These are phyloP conservation scores for Riparia riparia DNA, from an alignment of 2,113 vertebrate species.

Conservation along the genomic window DNA sequence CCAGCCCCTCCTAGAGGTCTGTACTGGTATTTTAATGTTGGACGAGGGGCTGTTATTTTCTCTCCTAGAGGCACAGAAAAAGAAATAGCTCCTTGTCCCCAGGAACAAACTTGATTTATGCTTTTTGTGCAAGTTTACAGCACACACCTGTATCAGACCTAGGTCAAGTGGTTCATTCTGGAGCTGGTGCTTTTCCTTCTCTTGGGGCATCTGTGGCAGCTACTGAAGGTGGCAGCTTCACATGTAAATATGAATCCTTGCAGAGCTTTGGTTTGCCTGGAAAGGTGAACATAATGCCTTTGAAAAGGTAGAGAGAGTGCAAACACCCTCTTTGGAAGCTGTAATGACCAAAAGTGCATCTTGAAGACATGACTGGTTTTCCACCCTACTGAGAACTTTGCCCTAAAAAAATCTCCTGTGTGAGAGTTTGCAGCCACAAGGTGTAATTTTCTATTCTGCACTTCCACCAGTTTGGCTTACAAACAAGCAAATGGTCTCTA, in stretches of 20 bases:
- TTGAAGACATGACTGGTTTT: neutral
- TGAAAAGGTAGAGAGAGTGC: neutral
- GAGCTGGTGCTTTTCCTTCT: neutral
- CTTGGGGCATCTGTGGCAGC: neutral
- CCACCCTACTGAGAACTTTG: neutral
- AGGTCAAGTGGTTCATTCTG: neutral
- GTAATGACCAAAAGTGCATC: neutral
- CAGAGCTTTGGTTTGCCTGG: neutral
- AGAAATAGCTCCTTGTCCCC: neutral
- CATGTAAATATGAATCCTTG: neutral
- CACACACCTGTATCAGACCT: fast-evolving
- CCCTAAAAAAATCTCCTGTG: neutral
- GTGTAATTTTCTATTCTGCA: neutral
- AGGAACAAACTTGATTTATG: neutral
- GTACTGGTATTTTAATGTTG: neutral
- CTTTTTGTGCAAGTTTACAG: neutral
- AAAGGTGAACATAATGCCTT: neutral
- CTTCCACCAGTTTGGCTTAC: neutral
- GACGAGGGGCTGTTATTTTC: neutral
- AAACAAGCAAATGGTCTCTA: neutral
- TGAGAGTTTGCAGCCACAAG: neutral
- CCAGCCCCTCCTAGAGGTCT: neutral
- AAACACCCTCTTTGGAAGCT: neutral
- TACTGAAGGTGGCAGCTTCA: neutral
- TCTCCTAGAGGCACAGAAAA: neutral